Base-by-base conservation (phyloP, 2,113 vertebrate genomes). In the Bostrychus sinensis region DNA sequence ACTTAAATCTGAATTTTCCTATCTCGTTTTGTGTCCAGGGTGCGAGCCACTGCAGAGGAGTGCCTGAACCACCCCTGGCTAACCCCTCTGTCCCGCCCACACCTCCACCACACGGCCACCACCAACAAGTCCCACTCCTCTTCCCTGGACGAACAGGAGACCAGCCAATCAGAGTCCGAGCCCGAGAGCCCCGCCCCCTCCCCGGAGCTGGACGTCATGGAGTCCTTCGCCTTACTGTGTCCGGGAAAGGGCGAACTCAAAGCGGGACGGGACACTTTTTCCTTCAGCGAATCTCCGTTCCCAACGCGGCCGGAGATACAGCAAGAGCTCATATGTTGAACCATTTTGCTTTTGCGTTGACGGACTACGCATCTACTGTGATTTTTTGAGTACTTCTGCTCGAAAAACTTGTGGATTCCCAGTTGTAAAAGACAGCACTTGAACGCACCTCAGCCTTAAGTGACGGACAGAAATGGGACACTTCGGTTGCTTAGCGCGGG, bases 21-120 rank as follows among this genome's bases (percentile, higher is more conserved):
- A 14, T 48, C 22, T 48, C 5, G 5, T 12, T 12, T 11, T 80
- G 66, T 82, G 25, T 50, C 14, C 87, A 94, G 93, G 83, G 88
- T 92, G 69, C 86, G 93, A 63, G 84, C 91, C 65, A 91, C 90
- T 1, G 93, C 93, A 16, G 91, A 93, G 17, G 87, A 93, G 63
- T 90, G 93, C 66, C 86, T 93, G 56, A 71, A 69, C 64, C 93
- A 94, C 82, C 86, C 91, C 30, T 94, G 93, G 93, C 89, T 94
- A 64, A 90, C 77, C 56, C 37, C 57, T 0, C 59, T 61, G 45
- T 0, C 69, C 48, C 51, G 20, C 26, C 62, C 70, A 22, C 82
- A 66, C 25, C 54, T 82, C 9, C 62, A 64, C 66, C 70, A 10
- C 80, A 76, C 70, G 62, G 75, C 5, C 72, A 77, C 75, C 79